Evolutionary conservation across 1,140 invertebrate species (phyloP).

Genomic region (Hyles euphorbiae): DNA sequence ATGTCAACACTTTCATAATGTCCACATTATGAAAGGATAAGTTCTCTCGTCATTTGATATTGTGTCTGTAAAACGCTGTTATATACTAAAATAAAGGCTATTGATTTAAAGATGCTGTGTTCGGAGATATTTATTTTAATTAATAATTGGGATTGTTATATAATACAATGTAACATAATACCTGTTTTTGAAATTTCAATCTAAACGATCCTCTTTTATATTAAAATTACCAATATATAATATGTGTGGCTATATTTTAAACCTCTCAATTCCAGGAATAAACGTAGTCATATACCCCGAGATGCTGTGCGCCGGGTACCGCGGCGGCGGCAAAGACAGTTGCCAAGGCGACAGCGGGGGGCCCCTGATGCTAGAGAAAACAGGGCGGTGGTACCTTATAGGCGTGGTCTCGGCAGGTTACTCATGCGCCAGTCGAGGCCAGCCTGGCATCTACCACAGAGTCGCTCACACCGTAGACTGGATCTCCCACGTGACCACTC

Average conservation of each 20-base stretch:
- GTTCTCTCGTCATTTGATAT: too few species aligned
- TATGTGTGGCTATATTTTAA: constrained; percentile 1
- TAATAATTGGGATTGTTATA: too few species aligned
- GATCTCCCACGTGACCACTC: constrained; percentile 82
- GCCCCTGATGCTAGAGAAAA: constrained; percentile 90
- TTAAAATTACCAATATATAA: background rate
- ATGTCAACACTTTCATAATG: too few species aligned
- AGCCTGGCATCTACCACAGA: constrained; percentile 95
- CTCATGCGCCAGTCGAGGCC: constrained; percentile 92
- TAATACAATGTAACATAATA: too few species aligned
- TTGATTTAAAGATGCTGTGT: too few species aligned
- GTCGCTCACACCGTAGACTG: constrained; percentile 96
- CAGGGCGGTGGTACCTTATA: constrained; percentile 88
- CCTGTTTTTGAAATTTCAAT: too few species aligned
- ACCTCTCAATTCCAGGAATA: constrained; percentile 77
- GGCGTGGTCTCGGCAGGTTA: constrained; percentile 95
- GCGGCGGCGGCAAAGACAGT: constrained; percentile 88
- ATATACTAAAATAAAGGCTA: too few species aligned
- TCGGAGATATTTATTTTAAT: too few species aligned
- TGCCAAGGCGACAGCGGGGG: constrained; percentile 91
- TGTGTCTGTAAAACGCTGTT: too few species aligned
- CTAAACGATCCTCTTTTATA: background rate
- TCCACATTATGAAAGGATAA: too few species aligned
- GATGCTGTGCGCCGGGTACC: constrained; percentile 97
- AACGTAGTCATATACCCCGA: constrained; percentile 96